Percentiles rank a stretch among this genome's conserved stretches.
phyloP scores from a whole-genome alignment of 2,888 invertebrate genomes.

The Aphidoletes aphidimyza region DNA sequence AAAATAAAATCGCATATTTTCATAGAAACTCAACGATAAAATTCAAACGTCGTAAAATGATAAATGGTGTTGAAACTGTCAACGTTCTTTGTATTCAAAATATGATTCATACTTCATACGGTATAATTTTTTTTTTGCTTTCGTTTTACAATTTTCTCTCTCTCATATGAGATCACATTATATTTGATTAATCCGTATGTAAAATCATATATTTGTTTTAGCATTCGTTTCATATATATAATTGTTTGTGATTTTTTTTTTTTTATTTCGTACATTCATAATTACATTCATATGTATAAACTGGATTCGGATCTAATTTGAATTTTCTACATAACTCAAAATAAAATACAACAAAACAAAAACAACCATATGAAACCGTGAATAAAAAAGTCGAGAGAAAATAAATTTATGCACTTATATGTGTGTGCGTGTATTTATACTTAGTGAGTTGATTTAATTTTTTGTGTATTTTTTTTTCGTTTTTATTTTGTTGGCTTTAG shows the following conservation, averaged over 20 bases:
- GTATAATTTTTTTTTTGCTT: neutral
- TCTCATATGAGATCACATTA: too few relatives aligned
- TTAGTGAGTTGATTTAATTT: too few relatives aligned
- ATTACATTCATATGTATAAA: neutral
- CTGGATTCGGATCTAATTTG: slow-evolving; percentile 5
- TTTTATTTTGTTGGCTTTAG: neutral
- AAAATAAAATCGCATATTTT: too few relatives aligned
- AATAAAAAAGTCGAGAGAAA: neutral
- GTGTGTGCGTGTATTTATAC: neutral
- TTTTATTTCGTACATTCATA: neutral
- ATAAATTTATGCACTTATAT: slow-evolving; percentile 5
- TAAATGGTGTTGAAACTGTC: too few relatives aligned
- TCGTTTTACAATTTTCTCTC: neutral
- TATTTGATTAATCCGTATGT: slow-evolving; percentile 25
- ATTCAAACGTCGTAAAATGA: too few relatives aligned
- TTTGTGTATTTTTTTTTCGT: neutral
- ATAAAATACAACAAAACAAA: neutral
- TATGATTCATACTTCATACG: neutral
- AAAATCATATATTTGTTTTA: slow-evolving; percentile 9
- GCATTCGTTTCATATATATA: neutral
- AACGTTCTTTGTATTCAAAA: neutral
- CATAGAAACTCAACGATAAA: too few relatives aligned
- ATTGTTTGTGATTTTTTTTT: neutral
- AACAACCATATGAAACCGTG: too few relatives aligned
- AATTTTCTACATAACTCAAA: slow-evolving; percentile 3